Evolutionary conservation across 2,888 invertebrate genomes (phyloP), one percentile per base, ranked within the genome.

Genomic region (Dynastes hyllus): DNA sequence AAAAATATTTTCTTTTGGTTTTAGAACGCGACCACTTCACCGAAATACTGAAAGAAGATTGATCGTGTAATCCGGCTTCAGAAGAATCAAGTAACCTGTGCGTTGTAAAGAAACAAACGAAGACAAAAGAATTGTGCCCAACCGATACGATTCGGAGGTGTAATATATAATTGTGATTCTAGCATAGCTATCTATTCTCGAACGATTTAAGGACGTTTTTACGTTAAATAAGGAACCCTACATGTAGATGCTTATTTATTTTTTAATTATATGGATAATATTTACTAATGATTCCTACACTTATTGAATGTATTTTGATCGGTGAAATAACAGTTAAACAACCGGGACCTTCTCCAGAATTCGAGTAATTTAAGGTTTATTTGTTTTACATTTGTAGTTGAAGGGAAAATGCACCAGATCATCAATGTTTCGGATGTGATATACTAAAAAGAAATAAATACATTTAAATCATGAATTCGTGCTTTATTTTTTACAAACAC

Each of bases 201-300:
- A 73, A n/a, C 27, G 16, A 71, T 27, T 55, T 55, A 71, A 55
- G 53, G 53, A 71, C 70, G 37, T 71, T 71, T 55, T n/a, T 55
- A 71, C 70, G 32, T 71, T 51, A 61, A 69, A 45, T 22, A 67
- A 67, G 27, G 22, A 22, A 73, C 58, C 32, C 58, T 40, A 61
- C 16, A 45, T 73, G 61, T 73, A 73, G 58, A 73, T 73, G 73
- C 73, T 73, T 73, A 73, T 73, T 73, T 73, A 73, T 73, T 73
- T 73, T 45, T 40, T 73, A 73, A 73, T 73, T 73, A 22, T 73
- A 73, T 58, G 16, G 67, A 69, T 61, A 45, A 27, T 50, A 50
- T 50, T 29, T 73, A 73, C 73, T 73, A 73, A 73, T 73, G 73
- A 73, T 73, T 73, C 73, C 73, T 73, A 73, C 58, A 73, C 40